A percentile compares a stretch with the other conserved stretches of the same genome.
Evolutionary conservation across 2,113 vertebrate genomes (phyloP).

Genomic region (Saiga tatarica): DNA sequence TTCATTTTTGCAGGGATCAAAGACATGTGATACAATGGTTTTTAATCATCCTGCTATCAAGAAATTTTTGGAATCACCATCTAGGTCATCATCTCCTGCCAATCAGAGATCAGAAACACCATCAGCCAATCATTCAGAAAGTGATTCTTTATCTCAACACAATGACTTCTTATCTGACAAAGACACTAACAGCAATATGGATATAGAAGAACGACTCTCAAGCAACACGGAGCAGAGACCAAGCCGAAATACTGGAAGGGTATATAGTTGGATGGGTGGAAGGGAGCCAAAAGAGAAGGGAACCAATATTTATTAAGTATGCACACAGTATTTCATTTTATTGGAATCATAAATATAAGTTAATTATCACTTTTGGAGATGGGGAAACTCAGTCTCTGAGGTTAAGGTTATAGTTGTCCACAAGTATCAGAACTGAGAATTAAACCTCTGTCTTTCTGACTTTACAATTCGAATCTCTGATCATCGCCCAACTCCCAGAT

Average conservation of each 20-base stretch:
- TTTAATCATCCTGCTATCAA: conserved; percentile 98
- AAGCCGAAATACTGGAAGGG: conserved; percentile 87
- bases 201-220: conserved; percentile 84
- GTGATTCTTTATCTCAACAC: conserved; percentile 94
- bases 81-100: conserved; percentile 94
- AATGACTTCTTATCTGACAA: conserved; percentile 88
- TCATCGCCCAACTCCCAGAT: background rate
- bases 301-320: background rate
- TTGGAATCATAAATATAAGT: background rate
- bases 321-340: background rate
- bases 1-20: conserved; percentile 83
- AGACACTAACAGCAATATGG: conserved; percentile 82
- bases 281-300: conserved; percentile 22
- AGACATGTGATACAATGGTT: conserved; percentile 87
- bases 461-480: background rate
- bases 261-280: conserved; percentile 58
- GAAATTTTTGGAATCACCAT: conserved; percentile 95
- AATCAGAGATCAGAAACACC: conserved; percentile 96
- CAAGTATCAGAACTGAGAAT: background rate
- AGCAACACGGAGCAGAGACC: conserved; percentile 86
- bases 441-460: background rate
- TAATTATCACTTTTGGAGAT: background rate
- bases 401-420: background rate
- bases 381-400: background rate
- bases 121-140: conserved; percentile 93